Conservation (phyloP, 2,113 vertebrate species). For the Terrapene triunguis region DNA sequence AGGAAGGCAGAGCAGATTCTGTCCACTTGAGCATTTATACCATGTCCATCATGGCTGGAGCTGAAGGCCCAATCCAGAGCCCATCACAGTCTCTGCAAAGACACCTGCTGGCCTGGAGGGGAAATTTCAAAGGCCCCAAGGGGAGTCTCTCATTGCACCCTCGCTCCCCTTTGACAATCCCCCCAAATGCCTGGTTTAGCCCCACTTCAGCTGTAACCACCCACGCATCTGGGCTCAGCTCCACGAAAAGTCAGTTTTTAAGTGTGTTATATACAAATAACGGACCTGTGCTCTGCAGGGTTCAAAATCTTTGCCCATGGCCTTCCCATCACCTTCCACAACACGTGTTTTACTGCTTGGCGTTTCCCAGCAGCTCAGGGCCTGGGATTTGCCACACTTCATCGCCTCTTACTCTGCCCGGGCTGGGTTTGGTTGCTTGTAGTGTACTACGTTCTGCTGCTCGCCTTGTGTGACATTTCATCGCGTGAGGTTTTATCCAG, state of each 20-base stretch:
- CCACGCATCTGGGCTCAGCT: neutral
- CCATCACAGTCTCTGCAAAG: neutral
- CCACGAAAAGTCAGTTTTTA: constrained; percentile 1
- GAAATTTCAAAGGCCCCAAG: neutral
- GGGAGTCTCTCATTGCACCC: neutral
- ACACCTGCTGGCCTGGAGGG: neutral
- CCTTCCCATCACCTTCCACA: constrained; percentile 6
- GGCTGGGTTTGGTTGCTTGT: neutral
- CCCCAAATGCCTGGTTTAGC: no score
- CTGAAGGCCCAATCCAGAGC: neutral
- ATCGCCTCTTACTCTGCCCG: accelerated
- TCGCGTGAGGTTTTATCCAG: constrained; percentile 20
- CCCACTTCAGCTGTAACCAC: no score
- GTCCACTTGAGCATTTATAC: neutral
- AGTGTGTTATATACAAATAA: constrained; percentile 50
- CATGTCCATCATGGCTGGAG: neutral
- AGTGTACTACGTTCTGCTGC: neutral
- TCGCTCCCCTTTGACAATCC: neutral
- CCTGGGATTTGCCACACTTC: accelerated
- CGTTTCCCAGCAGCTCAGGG: accelerated
- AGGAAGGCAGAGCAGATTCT: neutral
- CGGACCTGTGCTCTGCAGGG: neutral
- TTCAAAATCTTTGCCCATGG: accelerated
- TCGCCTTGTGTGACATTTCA: constrained; percentile 62
- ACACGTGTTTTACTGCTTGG: accelerated